Conservation (phyloP, 2,888 invertebrate species). For the Eremobia ochroleuca region DNA sequence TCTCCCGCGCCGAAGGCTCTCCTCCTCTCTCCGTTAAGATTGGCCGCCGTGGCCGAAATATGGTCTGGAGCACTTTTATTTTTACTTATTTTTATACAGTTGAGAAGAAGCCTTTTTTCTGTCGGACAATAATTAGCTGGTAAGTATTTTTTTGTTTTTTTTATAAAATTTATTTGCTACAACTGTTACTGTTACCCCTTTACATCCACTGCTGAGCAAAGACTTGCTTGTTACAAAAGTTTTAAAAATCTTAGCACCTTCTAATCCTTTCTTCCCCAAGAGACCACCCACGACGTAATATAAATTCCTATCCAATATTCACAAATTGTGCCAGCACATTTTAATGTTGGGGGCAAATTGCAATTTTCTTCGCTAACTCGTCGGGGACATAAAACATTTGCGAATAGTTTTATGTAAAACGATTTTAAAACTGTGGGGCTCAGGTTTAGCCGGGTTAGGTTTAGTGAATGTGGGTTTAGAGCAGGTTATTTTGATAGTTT, state of each 20-base stretch:
- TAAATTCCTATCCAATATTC: conserved; percentile 90
- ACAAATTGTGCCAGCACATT: conserved; percentile 86
- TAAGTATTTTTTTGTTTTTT: no score
- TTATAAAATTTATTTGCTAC: background rate
- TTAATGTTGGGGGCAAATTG: conserved; percentile 86
- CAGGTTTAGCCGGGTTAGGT: conserved; percentile 20
- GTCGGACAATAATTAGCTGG: no score
- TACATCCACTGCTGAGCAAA: background rate
- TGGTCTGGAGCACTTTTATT: no score
- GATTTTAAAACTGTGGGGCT: conserved; percentile 49
- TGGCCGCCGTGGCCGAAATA: no score
- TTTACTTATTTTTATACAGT: no score
- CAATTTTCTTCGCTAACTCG: conserved; percentile 82
- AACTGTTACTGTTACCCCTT: background rate
- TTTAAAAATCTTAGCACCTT: conserved; percentile 17
- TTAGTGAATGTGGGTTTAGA: conserved; percentile 25
- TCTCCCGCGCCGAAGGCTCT: no score
- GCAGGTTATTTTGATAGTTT: conserved; percentile 32
- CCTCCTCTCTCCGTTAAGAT: no score
- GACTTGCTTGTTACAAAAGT: background rate
- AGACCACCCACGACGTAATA: conserved; percentile 80
- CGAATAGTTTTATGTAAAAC: conserved; percentile 72
- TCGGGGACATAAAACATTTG: conserved; percentile 76
- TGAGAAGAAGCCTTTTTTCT: no score
- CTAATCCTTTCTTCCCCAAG: conserved; percentile 35